Percentiles rank a stretch among this genome's conserved stretches.
Conservation (phyloP, 2,888 invertebrate genomes). For the Mactromeris polynyma region DNA sequence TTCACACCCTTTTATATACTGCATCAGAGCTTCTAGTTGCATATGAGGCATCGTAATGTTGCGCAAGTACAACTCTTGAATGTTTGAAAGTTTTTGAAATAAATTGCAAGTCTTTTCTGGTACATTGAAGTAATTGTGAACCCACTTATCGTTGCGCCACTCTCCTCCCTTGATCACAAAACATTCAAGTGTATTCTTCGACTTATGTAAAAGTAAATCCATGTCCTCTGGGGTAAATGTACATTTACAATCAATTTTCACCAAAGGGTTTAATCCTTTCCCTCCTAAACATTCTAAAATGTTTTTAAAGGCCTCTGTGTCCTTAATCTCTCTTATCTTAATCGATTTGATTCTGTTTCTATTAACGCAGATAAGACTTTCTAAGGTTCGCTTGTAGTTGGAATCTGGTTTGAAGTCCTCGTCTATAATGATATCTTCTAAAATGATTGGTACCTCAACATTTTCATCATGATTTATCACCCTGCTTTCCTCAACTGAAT, state of each 20-base stretch:
- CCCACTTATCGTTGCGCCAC: conserved; percentile 12
- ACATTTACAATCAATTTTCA: conserved; percentile 4
- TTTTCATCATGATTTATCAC: background rate
- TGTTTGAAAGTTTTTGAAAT: background rate
- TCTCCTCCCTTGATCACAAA: conserved; percentile 20
- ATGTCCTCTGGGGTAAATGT: background rate
- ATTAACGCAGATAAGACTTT: background rate
- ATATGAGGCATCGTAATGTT: background rate
- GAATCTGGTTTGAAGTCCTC: background rate
- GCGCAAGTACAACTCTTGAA: background rate
- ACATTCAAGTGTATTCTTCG: background rate
- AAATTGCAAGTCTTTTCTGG: background rate
- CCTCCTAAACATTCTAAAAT: background rate
- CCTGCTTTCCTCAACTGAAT: background rate
- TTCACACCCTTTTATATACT: background rate
- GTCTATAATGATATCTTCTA: conserved; percentile 16
- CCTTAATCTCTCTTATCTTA: background rate
- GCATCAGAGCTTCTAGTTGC: background rate
- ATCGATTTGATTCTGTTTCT: background rate
- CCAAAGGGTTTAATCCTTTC: background rate
- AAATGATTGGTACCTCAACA: background rate
- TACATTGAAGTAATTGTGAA: background rate
- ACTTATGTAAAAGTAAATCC: background rate
- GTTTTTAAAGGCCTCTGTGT: background rate
- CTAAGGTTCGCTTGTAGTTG: background rate